Evolutionary conservation across 2,888 invertebrate species (phyloP), one percentile per base, ranked within the genome.

Genomic region (Drosophila fungiperda): DNA sequence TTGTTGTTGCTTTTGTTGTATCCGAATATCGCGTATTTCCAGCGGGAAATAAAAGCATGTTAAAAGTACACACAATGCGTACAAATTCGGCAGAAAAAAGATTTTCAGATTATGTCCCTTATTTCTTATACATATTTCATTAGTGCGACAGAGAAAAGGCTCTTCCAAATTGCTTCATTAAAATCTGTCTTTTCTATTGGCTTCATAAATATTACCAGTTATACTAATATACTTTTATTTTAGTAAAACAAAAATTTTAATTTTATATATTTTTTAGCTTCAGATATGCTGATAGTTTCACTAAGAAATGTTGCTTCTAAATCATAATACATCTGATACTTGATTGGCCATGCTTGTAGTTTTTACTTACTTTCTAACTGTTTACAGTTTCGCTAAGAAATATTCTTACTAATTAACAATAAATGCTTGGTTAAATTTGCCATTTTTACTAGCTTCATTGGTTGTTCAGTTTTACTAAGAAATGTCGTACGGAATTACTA

Each of bases 21-120:
- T 65, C 54, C 57, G 68, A 78, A 70, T 58, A 61, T 36, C 60
- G 64, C 66, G 38, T 9, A 15, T 7, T 9, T 73, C 68, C 68
- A 60, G 68, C 26, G 53, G 73, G 60, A 68, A 70, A 61, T 8
- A 5, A 20, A 1, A 29, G n/a, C 1, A 26, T 15, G 40, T 15
- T 8, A 55, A 55, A 20, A 2, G 12, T 8, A 38, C 26, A 17
- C 0, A n/a, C 1, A 11, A 0, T 23, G 11, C 11, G 1, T 0
- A 23, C 8, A 15, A 1, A 15, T 7, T 20, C 20, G 7, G 20
- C 7, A 15, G 1, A 20, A 7, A 3, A 0, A 0, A 8, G 17
- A 38, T 38, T 35, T 6, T 36, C 7, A 29, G 7, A 36, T 17
- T 7, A 2, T 17, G 7, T 3, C 2, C 15, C 3, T 7, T 36